Evolutionary conservation across 2,113 vertebrate species (phyloP).

Genomic region (Mesoclemmys tuberculata): DNA sequence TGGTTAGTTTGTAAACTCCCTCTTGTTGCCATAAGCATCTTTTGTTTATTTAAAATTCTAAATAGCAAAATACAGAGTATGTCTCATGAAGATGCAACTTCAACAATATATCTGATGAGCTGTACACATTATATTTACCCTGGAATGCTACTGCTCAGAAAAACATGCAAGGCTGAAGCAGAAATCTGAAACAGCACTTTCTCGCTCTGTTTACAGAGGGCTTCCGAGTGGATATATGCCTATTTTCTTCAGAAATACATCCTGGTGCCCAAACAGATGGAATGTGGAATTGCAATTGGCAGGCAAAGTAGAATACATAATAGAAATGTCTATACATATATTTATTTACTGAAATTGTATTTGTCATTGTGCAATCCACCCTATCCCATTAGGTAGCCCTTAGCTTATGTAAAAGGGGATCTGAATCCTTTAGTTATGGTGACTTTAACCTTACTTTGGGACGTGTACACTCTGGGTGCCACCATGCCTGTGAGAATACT

Average conservation of each 20-base stretch:
- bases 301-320: rapidly evolving
- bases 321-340: background rate
- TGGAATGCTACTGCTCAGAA: background rate
- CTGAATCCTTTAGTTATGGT: background rate
- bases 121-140: background rate
- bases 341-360: background rate
- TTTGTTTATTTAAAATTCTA: slow-evolving; percentile 43
- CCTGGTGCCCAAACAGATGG: background rate
- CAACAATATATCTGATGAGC: background rate
- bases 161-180: background rate
- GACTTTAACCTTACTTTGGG: background rate
- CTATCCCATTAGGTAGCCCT: background rate
- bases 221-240: background rate
- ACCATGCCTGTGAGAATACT: background rate
- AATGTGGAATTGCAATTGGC: background rate
- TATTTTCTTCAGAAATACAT: background rate
- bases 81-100: background rate
- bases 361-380: background rate
- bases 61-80: background rate
- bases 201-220: background rate
- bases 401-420: background rate
- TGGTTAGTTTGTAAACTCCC: slow-evolving; percentile 26
- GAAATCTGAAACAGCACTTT: background rate
- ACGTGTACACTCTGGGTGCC: background rate
- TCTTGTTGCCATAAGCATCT: slow-evolving; percentile 35